These are phyloP conservation scores for Hystrix brachyura DNA, from an alignment of 2,113 vertebrate genomes.

Conservation along the genomic window DNA sequence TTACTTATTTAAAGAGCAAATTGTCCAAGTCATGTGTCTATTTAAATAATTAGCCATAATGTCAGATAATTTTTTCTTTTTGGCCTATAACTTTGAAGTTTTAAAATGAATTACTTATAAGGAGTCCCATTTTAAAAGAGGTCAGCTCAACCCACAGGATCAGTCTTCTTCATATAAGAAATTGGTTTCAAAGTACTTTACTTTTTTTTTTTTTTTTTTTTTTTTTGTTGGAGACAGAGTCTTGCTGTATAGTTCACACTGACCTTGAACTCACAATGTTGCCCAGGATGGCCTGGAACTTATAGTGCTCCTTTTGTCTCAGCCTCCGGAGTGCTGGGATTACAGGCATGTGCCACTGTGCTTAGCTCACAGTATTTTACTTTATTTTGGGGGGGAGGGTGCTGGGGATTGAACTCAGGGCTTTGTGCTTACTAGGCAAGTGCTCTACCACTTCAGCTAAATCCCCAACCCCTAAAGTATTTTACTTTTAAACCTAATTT, in stretches of 20 bases:
- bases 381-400: no score
- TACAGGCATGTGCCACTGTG: no score
- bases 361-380: no score
- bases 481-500: background rate
- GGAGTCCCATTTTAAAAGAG: constrained; percentile 27
- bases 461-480: background rate
- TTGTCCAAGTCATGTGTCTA: background rate
- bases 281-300: no score
- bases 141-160: background rate
- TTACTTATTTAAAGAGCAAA: constrained; percentile 14
- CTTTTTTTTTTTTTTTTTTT: no score
- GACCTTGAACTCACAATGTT: no score
- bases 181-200: constrained; percentile 4
- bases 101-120: constrained; percentile 43
- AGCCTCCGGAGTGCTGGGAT: no score
- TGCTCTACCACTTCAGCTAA: background rate
- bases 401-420: no score
- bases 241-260: no score
- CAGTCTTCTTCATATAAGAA: background rate
- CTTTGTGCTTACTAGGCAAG: no score
- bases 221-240: no score
- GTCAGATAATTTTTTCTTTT: background rate
- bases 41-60: constrained; percentile 15
- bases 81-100: background rate
- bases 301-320: no score